Evolutionary conservation across 2,888 invertebrate species (phyloP).

Genomic region (Galerucella nymphaeae): DNA sequence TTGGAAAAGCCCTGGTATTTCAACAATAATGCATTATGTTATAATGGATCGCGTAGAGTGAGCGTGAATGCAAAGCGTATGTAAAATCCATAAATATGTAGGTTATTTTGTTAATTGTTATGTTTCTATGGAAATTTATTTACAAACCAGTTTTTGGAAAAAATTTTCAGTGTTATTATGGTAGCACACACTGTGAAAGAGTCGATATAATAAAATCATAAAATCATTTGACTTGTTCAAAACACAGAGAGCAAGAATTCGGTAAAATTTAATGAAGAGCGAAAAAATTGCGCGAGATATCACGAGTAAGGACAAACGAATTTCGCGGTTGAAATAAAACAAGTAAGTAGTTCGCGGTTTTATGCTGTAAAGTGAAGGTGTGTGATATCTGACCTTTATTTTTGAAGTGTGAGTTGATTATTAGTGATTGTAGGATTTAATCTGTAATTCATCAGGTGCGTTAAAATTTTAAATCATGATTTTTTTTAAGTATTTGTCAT

Average conservation of each 20-base stretch:
- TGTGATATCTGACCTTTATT: slow-evolving; percentile 1
- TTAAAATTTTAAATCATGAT: neutral
- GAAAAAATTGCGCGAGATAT: slow-evolving; percentile 4
- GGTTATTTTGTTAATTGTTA: no score
- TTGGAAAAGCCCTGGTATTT: no score
- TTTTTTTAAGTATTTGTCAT: neutral
- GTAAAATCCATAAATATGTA: no score
- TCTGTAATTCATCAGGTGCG: slow-evolving; percentile 4
- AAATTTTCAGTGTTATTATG: neutral
- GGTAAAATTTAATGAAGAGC: neutral
- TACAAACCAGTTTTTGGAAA: neutral
- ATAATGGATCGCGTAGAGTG: no score
- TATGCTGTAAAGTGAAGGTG: neutral
- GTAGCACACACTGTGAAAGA: no score
- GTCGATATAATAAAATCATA: neutral
- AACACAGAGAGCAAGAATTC: neutral
- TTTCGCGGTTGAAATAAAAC: neutral
- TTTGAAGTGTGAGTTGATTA: neutral
- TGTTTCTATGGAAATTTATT: no score
- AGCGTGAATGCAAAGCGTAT: no score
- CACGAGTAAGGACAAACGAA: slow-evolving; percentile 1
- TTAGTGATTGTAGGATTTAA: neutral
- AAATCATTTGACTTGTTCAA: neutral
- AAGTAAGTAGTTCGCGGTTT: neutral
- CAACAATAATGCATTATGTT: no score